Conservation (phyloP, 2,888 invertebrate species). For the Tetragonula carbonaria region DNA sequence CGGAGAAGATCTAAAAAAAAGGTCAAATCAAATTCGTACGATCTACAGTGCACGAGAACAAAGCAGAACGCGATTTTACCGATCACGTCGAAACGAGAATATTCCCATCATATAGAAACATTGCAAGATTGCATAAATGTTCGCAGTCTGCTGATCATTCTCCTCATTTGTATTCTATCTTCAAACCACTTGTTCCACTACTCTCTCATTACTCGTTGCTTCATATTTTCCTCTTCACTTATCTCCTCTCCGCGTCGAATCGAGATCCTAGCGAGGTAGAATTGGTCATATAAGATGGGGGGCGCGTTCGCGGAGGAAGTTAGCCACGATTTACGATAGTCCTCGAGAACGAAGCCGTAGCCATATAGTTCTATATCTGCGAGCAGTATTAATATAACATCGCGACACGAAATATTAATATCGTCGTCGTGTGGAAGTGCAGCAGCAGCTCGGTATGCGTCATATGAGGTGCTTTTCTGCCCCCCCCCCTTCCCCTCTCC, state of each 20-base stretch:
- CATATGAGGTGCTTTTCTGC: slow-evolving; percentile 62
- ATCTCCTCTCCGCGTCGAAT: background rate
- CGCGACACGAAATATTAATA: slow-evolving; percentile 70
- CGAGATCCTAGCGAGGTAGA: background rate
- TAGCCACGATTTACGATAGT: slow-evolving; percentile 35
- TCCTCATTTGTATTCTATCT: too few species aligned
- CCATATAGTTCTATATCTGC: slow-evolving; percentile 6
- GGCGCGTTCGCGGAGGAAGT: background rate
- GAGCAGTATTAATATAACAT: slow-evolving; percentile 67
- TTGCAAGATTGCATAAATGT: too few species aligned
- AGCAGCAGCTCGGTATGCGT: slow-evolving; percentile 67
- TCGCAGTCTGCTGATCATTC: too few species aligned
- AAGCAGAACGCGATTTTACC: too few species aligned
- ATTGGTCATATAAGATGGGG: background rate
- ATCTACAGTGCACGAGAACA: too few species aligned
- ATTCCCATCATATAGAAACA: too few species aligned
- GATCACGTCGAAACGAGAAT: too few species aligned
- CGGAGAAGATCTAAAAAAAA: too few species aligned
- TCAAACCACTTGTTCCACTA: too few species aligned
- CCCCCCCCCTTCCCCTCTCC: slow-evolving; percentile 20
- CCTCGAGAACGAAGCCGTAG: background rate
- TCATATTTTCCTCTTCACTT: background rate
- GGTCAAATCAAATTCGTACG: too few species aligned
- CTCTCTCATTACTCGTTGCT: background rate
- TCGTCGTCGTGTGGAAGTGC: slow-evolving; percentile 54